Evolutionary conservation across 2,113 vertebrate genomes (phyloP).

Genomic region (Eulemur macaco): DNA sequence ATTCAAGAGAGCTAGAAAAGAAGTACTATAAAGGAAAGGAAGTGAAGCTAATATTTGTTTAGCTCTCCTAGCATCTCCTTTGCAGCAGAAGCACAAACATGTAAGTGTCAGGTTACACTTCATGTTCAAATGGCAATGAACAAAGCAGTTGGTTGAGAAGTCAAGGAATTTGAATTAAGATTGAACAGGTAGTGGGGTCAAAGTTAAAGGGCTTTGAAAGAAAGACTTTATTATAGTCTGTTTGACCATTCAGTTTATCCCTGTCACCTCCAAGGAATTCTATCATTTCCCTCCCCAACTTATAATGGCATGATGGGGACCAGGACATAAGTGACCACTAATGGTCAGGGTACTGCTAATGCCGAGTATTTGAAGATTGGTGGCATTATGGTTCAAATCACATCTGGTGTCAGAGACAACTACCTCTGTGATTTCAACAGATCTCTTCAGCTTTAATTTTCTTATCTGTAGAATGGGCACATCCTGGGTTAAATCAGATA

Average conservation of each 20-base stretch:
- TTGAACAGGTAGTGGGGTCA: not conserved
- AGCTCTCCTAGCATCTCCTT: slow-evolving; percentile 12
- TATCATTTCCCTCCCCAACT: not conserved
- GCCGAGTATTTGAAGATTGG: not conserved
- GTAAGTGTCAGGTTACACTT: slow-evolving; percentile 21
- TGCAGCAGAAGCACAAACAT: not conserved
- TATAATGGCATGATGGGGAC: not conserved
- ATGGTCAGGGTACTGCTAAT: too few species aligned
- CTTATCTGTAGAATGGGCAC: not conserved
- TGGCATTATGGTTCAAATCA: not conserved
- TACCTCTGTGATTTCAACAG: not conserved
- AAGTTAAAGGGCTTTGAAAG: not conserved
- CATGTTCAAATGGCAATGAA: slow-evolving; percentile 16
- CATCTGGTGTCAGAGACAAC: not conserved
- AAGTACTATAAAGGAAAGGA: not conserved
- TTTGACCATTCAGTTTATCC: not conserved
- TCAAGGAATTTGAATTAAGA: not conserved
- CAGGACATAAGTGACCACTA: not conserved
- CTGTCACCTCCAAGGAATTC: not conserved
- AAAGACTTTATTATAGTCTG: not conserved
- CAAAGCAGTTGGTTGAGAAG: slow-evolving; percentile 2
- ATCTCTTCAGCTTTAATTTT: not conserved
- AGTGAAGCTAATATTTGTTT: not conserved
- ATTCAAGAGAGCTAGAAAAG: not conserved
- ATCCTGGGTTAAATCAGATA: not conserved